phyloP scores from a whole-genome alignment of 2,797 vertebrate species.

The Podarcis siculus region DNA sequence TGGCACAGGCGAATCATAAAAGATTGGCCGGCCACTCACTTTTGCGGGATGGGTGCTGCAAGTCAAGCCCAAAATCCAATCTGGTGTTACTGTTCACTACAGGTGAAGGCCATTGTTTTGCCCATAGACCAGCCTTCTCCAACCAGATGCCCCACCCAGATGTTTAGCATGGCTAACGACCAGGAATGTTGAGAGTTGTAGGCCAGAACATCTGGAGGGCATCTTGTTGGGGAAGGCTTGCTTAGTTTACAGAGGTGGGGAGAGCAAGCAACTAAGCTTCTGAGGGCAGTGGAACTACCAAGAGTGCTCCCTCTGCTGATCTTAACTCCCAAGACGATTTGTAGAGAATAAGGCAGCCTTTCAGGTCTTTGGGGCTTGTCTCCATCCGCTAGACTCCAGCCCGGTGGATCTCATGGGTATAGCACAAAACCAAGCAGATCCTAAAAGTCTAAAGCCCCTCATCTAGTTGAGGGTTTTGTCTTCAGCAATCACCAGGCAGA shows the following conservation, averaged over 20 bases:
- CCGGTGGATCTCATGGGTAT: not conserved
- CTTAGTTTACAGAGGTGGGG: no score
- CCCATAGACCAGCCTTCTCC: not conserved
- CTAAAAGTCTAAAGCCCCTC: not conserved
- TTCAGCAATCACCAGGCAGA: not conserved
- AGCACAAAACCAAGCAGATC: no score
- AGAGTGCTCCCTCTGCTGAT: no score
- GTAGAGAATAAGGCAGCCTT: no score
- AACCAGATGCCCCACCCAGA: no score
- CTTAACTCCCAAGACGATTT: no score
- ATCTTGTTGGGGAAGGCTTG: no score
- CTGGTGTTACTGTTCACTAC: not conserved
- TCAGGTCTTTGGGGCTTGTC: no score
- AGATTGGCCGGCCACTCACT: not conserved
- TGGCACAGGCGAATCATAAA: conserved; percentile 36
- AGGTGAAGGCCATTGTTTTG: not conserved
- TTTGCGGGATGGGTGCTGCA: not conserved
- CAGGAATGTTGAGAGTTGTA: no score
- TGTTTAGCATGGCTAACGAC: no score
- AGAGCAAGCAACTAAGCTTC: not conserved
- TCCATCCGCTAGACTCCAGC: not conserved
- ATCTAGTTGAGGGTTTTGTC: not conserved
- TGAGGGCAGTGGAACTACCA: no score
- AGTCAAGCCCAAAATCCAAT: not conserved
- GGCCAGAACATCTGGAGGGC: no score